Evolutionary conservation across 2,113 vertebrate species (phyloP).

Genomic region (Tachysurus fulvidraco): DNA sequence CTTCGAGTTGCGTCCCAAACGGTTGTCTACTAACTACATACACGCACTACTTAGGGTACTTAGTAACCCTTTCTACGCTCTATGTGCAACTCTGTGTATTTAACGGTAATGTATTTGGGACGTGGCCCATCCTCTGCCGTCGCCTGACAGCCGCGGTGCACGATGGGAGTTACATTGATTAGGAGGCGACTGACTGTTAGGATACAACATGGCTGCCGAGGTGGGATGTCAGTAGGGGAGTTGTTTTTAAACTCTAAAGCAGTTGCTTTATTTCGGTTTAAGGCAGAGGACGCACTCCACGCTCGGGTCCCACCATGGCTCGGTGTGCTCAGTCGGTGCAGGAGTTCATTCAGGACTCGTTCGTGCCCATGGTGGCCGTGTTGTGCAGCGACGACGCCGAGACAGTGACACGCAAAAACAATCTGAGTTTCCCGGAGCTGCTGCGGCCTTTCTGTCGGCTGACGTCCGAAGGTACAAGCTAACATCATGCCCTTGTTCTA

Average conservation of each 20-base stretch:
- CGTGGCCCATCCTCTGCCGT: slow-evolving; percentile 17
- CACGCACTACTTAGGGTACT: not conserved
- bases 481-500: not conserved
- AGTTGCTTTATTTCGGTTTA: slow-evolving; percentile 17
- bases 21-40: not conserved
- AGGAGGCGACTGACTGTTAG: slow-evolving; percentile 47
- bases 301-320: slow-evolving; percentile 76
- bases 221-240: slow-evolving; percentile 55
- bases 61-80: not conserved
- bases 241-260: slow-evolving; percentile 56
- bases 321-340: slow-evolving; percentile 93
- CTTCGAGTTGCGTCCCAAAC: not conserved
- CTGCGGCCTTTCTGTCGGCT: slow-evolving; percentile 93
- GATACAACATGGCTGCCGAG: slow-evolving; percentile 69
- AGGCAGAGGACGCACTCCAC: slow-evolving; percentile 19
- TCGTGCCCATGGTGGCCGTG: slow-evolving; percentile 94
- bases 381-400: slow-evolving; percentile 93
- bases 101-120: not conserved
- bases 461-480: slow-evolving; percentile 89
- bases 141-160: slow-evolving; percentile 64
- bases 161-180: slow-evolving; percentile 66
- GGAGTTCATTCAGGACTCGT: slow-evolving; percentile 96
- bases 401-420: slow-evolving; percentile 87
- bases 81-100: not conserved
- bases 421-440: slow-evolving; percentile 88